phyloP scores from a whole-genome alignment of 2,113 vertebrate genomes.

The Notechis scutatus region DNA sequence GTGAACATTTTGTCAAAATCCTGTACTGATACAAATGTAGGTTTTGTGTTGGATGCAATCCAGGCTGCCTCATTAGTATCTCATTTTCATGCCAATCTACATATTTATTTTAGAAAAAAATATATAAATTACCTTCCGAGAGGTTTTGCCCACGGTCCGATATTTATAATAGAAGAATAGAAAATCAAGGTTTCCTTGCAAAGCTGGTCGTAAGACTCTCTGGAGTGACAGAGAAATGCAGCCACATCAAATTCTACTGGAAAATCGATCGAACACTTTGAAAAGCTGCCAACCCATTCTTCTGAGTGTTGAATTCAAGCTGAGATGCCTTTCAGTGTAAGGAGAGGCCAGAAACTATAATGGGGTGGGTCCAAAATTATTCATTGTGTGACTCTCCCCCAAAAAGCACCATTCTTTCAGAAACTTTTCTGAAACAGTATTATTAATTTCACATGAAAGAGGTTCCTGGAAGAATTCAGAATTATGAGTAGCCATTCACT shows the following conservation, averaged over 20 bases:
- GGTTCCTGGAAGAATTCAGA: background rate
- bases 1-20: background rate
- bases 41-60: fast-evolving
- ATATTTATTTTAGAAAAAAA: background rate
- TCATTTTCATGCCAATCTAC: conserved; percentile 6
- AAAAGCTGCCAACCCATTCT: background rate
- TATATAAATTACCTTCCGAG: background rate
- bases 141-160: background rate
- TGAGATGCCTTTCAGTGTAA: fast-evolving
- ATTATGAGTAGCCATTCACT: background rate
- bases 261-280: fast-evolving
- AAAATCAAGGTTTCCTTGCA: background rate
- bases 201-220: fast-evolving
- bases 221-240: background rate
- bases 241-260: background rate
- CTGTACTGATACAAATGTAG: background rate
- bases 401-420: background rate
- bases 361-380: background rate
- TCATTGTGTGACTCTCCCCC: too few species aligned
- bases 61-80: conserved; percentile 2
- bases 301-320: fast-evolving
- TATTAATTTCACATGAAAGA: background rate
- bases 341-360: background rate
- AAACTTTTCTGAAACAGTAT: background rate
- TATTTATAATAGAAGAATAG: background rate